These are phyloP conservation scores for Megathymus violae DNA, from an alignment of 1,140 invertebrate species.

Conservation along the genomic window DNA sequence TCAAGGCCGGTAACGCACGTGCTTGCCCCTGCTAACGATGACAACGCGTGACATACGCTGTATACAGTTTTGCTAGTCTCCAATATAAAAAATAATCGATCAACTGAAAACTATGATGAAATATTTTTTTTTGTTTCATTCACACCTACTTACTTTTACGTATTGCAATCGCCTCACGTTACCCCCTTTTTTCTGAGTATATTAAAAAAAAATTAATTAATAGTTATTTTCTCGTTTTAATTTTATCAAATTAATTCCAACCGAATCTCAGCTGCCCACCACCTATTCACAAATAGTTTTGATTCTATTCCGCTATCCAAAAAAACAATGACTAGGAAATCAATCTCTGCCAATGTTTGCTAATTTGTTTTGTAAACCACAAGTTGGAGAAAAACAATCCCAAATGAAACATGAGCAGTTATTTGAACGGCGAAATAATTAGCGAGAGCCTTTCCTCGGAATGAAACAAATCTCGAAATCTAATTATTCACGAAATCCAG, in stretches of 20 bases:
- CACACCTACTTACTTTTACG: too few relatives aligned
- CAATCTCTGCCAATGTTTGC: neutral
- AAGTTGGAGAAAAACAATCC: neutral
- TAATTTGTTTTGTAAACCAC: neutral
- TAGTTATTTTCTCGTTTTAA: too few relatives aligned
- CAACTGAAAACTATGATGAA: too few relatives aligned
- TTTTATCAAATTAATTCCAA: neutral
- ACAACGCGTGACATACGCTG: too few relatives aligned
- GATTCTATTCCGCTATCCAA: neutral
- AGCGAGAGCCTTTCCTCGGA: conserved; percentile 22
- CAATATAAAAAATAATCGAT: too few relatives aligned
- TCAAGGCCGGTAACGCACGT: too few relatives aligned
- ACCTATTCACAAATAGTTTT: neutral
- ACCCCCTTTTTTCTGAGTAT: too few relatives aligned
- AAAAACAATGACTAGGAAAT: neutral
- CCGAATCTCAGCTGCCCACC: neutral
- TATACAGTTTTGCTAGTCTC: too few relatives aligned
- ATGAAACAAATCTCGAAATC: conserved; percentile 46
- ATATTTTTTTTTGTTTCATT: too few relatives aligned
- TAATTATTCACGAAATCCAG: conserved; percentile 62
- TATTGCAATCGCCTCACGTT: too few relatives aligned
- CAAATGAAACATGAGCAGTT: conserved; percentile 5
- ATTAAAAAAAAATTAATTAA: too few relatives aligned
- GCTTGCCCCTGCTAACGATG: too few relatives aligned
- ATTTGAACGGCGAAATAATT: conserved; percentile 28